A percentile compares a stretch with the other conserved stretches of the same genome.
Evolutionary conservation across 2,113 vertebrate genomes (phyloP).

Genomic region (Anguilla japonica): DNA sequence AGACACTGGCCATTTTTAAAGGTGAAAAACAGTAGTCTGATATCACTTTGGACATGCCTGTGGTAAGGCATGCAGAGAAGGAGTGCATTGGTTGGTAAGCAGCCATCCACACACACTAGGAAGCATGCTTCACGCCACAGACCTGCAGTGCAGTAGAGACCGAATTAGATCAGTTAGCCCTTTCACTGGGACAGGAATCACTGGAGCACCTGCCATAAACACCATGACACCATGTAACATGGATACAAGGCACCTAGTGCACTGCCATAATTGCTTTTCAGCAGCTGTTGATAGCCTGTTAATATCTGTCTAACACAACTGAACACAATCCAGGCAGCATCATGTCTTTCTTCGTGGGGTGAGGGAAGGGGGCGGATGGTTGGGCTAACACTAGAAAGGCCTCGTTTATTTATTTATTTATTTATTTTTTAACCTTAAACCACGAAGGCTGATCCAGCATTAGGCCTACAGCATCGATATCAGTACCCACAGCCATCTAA

Average conservation of each 20-base stretch:
- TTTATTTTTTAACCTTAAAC: too few species aligned
- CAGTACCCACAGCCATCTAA: too few species aligned
- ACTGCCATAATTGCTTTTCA: background rate
- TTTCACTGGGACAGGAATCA: background rate
- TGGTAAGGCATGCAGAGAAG: too few species aligned
- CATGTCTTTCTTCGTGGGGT: background rate
- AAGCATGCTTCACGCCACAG: slow-evolving; percentile 1
- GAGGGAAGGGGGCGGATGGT: background rate
- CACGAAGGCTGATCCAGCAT: too few species aligned
- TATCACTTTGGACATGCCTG: too few species aligned
- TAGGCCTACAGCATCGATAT: too few species aligned
- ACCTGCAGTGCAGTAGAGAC: background rate
- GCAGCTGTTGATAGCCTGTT: slow-evolving; percentile 17
- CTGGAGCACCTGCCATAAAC: background rate
- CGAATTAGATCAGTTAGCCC: background rate
- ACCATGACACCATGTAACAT: slow-evolving; percentile 8
- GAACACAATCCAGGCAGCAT: background rate
- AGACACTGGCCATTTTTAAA: too few species aligned
- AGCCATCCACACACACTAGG: too few species aligned
- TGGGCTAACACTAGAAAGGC: too few species aligned
- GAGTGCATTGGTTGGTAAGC: too few species aligned
- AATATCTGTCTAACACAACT: background rate
- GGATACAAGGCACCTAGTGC: background rate
- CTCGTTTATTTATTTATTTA: too few species aligned
- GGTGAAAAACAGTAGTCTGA: too few species aligned